A percentile compares a stretch with the other conserved stretches of the same genome.
These are phyloP conservation scores for Cosmia pyralina DNA, from an alignment of 2,888 invertebrate species.

Conservation along the genomic window DNA sequence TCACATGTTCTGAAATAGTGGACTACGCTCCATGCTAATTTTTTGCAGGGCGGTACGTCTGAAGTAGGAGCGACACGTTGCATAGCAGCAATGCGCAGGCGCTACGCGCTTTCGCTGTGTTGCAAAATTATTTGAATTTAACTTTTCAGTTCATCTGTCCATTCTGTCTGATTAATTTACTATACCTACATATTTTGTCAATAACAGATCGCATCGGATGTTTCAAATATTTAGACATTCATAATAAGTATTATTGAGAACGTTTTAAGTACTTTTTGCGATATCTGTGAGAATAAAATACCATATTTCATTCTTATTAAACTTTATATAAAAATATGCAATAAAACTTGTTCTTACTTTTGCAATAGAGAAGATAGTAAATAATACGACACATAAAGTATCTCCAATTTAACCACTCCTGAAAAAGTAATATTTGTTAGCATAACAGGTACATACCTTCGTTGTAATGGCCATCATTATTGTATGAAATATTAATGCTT, in stretches of 20 bases:
- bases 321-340: too few relatives aligned
- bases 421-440: constrained; percentile 25
- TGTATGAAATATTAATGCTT: too few relatives aligned
- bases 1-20: neutral
- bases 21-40: neutral
- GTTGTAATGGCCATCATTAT: too few relatives aligned
- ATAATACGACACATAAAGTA: neutral
- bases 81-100: constrained; percentile 16
- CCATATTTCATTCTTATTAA: too few relatives aligned
- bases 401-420: constrained; percentile 1
- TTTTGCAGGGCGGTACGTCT: neutral
- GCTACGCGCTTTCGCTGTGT: neutral
- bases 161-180: neutral
- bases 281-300: neutral
- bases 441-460: neutral
- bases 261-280: too few relatives aligned
- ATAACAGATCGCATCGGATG: neutral
- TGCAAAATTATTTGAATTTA: neutral
- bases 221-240: neutral
- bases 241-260: too few relatives aligned
- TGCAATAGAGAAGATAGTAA: too few relatives aligned
- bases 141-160: neutral
- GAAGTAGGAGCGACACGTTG: constrained; percentile 27
- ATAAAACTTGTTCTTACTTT: too few relatives aligned
- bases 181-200: too few relatives aligned